Conservation (phyloP, 2,888 invertebrate species). For the Hemithea aestivaria region DNA sequence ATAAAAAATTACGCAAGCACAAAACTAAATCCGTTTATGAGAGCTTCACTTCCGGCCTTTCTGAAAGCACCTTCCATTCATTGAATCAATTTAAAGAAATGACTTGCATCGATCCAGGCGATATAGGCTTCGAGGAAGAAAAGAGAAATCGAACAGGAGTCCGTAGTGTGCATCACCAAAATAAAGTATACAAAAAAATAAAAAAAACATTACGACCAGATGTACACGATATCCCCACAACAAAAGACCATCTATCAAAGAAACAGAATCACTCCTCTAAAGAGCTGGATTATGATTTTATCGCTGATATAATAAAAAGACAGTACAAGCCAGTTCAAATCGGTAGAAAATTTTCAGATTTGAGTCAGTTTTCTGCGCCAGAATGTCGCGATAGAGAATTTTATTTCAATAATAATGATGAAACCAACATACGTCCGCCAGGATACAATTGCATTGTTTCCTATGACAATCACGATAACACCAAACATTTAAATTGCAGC, state of each 20-base stretch:
- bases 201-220: slow-evolving; percentile 27
- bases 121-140: slow-evolving; percentile 24
- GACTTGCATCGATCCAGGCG: slow-evolving; percentile 19
- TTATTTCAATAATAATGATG: slow-evolving; percentile 28
- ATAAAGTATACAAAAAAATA: slow-evolving; percentile 28
- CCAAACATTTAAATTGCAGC: slow-evolving; percentile 16
- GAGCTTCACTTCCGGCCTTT: slow-evolving; percentile 33
- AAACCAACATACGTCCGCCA: too few relatives aligned
- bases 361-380: slow-evolving; percentile 64
- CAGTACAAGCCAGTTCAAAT: slow-evolving; percentile 64
- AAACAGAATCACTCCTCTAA: slow-evolving; percentile 29
- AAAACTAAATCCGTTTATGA: slow-evolving; percentile 38
- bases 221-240: too few relatives aligned
- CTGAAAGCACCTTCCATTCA: slow-evolving; percentile 49
- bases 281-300: slow-evolving; percentile 55
- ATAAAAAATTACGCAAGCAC: slow-evolving; percentile 33
- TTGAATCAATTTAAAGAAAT: slow-evolving; percentile 32
- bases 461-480: slow-evolving; percentile 25
- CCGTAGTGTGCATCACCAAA: slow-evolving; percentile 19
- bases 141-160: slow-evolving; percentile 29
- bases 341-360: slow-evolving; percentile 47
- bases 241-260: slow-evolving; percentile 25
- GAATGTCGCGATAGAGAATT: slow-evolving; percentile 62
- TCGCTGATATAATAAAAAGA: slow-evolving; percentile 58
- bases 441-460: slow-evolving; percentile 46